A percentile compares a stretch with the other conserved stretches of the same genome.
phyloP scores from a whole-genome alignment of 2,113 vertebrate species.

The Mesembrinibis cayennensis region DNA sequence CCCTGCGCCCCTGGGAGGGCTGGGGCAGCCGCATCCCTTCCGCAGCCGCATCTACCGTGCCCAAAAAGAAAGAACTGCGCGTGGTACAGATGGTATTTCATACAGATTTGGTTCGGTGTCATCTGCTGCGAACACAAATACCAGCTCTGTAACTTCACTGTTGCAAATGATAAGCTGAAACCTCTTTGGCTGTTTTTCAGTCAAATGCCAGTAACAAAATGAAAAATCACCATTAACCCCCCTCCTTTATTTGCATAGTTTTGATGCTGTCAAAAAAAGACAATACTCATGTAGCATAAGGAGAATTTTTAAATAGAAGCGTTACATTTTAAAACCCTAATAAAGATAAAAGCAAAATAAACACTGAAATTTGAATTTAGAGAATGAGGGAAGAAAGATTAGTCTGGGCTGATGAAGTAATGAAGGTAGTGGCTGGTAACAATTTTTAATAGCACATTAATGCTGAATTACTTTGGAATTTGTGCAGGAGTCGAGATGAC shows the following conservation, averaged over 20 bases:
- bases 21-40: not conserved
- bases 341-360: constrained; percentile 72
- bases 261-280: constrained; percentile 64
- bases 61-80: not conserved
- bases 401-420: constrained; percentile 57
- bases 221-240: constrained; percentile 61
- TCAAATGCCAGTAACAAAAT: constrained; percentile 63
- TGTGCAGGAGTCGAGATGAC: constrained; percentile 53
- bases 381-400: constrained; percentile 50
- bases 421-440: constrained; percentile 67
- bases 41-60: not conserved
- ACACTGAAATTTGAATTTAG: constrained; percentile 58
- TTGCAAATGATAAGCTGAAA: constrained; percentile 48
- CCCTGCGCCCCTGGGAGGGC: not conserved
- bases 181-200: constrained; percentile 50
- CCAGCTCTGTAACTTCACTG: constrained; percentile 49
- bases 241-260: constrained; percentile 69
- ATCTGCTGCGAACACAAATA: constrained; percentile 59
- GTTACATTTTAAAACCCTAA: constrained; percentile 66
- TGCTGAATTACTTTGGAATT: constrained; percentile 68
- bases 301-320: constrained; percentile 75
- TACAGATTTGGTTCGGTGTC: constrained; percentile 52
- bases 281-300: constrained; percentile 55
- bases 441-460: constrained; percentile 76
- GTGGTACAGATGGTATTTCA: constrained; percentile 28